A percentile compares a stretch with the other conserved stretches of the same genome.
Evolutionary conservation across 2,888 invertebrate species (phyloP).

Genomic region (Habrosyne pyritoides): DNA sequence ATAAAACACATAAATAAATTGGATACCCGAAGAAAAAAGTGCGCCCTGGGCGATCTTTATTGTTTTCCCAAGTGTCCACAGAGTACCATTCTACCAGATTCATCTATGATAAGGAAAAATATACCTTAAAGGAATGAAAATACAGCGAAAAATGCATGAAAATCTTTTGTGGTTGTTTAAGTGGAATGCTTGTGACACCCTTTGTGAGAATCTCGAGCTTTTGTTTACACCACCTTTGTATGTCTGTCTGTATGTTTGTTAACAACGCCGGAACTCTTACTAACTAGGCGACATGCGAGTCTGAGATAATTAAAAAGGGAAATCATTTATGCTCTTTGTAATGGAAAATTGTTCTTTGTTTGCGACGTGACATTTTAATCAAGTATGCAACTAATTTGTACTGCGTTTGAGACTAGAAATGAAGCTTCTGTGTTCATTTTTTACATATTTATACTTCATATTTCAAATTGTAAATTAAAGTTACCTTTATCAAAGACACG

Average conservation of each 20-base stretch:
- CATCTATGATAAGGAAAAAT: constrained; percentile 21
- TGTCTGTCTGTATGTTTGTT: constrained; percentile 42
- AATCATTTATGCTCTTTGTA: constrained; percentile 32
- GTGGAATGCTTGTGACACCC: constrained; percentile 54
- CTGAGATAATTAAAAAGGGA: constrained; percentile 56
- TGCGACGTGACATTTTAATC: constrained; percentile 2
- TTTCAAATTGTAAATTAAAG: neutral
- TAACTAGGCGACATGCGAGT: constrained; percentile 46
- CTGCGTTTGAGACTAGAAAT: constrained; percentile 5
- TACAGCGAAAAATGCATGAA: constrained; percentile 23
- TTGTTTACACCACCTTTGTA: constrained; percentile 58
- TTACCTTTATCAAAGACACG: neutral
- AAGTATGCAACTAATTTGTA: constrained; percentile 1
- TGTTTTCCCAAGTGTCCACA: constrained; percentile 45
- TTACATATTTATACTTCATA: neutral
- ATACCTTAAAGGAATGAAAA: constrained; percentile 15
- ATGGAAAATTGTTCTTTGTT: constrained; percentile 6
- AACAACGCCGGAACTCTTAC: constrained; percentile 38
- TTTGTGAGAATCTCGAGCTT: constrained; percentile 50
- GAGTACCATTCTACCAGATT: constrained; percentile 21
- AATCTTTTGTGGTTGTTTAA: constrained; percentile 21
- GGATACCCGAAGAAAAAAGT: constrained; percentile 45
- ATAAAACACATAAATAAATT: constrained; percentile 53
- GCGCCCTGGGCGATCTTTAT: constrained; percentile 44
- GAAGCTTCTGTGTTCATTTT: neutral